Evolutionary conservation across 2,888 invertebrate species (phyloP), one percentile per base, ranked within the genome.

Genomic region (Chloroclysta siterata): DNA sequence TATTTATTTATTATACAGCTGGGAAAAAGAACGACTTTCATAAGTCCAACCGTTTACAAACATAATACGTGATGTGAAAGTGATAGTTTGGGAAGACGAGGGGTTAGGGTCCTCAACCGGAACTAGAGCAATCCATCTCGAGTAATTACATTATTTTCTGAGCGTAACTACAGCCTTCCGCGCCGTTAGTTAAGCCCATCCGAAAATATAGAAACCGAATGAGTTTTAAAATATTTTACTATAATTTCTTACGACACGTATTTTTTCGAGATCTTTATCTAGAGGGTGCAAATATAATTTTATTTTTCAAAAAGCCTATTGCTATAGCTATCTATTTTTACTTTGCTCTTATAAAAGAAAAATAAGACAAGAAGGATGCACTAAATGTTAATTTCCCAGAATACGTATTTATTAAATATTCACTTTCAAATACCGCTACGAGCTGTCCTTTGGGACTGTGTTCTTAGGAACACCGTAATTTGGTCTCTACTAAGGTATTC

Each of bases 111-210:
- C 57, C 58, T 54, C 22, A 74, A 78, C 79, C 82, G 81, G 77
- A 84, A 80, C 78, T 77, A 29, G 47, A 58, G 76, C 84, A 82
- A 86, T 87, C 86, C 83, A 84, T 86, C 84, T 82, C 83, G 74
- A 77, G 84, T 86, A 87, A 87, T 87, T 87, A 84, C 85, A 84
- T 87, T 86, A 87, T 84, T 83, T 85, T 84, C 82, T 74, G 54
- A 58, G 61, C 53, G 53, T 58, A 46, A 58, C 48, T 51, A 65
- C 48, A 57, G 70, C 79, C 79, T 84, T 81, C 81, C 75, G 78
- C 75, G 76, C 73, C 73, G 76, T 76, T 76, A 78, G 77, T 78
- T 79, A 79, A 77, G 77, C 59, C 14, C 59, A 55, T 60, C 54
- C 42, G n/a, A 41, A 55, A 47, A 60, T 33, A 77, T 33, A 77